Percentiles rank a stretch among this genome's conserved stretches.
phyloP scores from a whole-genome alignment of 2,113 vertebrate species.

The Callopanchax toddi region DNA sequence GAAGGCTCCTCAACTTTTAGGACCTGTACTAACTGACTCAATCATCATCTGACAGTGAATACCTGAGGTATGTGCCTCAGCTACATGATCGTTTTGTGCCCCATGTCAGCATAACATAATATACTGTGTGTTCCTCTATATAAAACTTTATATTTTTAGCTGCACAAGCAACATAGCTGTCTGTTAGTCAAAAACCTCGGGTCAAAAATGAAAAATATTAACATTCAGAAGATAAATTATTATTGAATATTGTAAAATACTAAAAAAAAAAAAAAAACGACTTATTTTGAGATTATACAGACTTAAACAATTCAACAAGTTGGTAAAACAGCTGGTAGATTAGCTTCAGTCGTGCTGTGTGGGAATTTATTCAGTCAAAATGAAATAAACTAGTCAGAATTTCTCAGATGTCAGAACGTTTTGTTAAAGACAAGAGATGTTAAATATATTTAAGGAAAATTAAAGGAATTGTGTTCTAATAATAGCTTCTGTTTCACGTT shows the following conservation, averaged over 20 bases:
- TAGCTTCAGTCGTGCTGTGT: no score
- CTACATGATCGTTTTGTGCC: not conserved
- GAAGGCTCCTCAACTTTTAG: not conserved
- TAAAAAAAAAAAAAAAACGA: no score
- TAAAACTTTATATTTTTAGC: not conserved
- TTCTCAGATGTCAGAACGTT: no score
- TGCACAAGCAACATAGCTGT: not conserved
- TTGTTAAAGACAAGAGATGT: no score
- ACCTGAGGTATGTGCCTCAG: not conserved
- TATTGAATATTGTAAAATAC: not conserved
- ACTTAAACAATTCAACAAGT: no score
- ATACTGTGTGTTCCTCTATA: not conserved
- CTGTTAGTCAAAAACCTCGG: not conserved
- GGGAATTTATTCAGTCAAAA: not conserved
- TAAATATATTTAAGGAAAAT: no score
- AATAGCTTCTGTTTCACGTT: no score
- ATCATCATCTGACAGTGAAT: not conserved
- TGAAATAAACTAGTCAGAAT: no score
- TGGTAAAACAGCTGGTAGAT: no score
- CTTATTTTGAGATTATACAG: no score
- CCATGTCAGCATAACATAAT: not conserved
- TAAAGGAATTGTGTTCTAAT: no score
- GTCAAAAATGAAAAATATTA: not conserved
- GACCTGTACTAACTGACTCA: slow-evolving; percentile 3
- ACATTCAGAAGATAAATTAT: not conserved